Conservation (phyloP, 2,888 invertebrate genomes). For the Malthinus flaveolus region DNA sequence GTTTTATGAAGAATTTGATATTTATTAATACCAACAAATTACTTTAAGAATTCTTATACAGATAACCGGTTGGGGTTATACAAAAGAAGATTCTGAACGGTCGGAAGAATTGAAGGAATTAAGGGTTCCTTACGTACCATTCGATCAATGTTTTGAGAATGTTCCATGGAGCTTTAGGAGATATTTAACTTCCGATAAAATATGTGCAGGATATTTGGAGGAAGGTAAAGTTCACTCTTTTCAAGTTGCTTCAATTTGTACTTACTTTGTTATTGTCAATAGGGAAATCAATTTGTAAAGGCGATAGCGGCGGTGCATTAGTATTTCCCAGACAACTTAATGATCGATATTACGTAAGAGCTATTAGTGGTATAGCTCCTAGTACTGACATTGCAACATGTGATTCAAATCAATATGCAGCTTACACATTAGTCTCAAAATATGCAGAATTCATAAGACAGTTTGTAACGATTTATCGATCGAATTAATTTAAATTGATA, state of each 20-base stretch:
- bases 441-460: neutral
- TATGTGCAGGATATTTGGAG: neutral
- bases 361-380: neutral
- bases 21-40: no score
- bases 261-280: neutral
- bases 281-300: neutral
- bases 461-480: neutral
- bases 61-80: neutral
- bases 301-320: neutral
- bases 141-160: neutral
- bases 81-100: neutral
- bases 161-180: neutral
- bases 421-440: neutral
- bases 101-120: neutral
- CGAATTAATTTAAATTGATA: no score
- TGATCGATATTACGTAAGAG: neutral
- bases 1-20: conserved; percentile 4
- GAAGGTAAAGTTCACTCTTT: neutral
- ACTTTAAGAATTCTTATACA: neutral
- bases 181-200: neutral
- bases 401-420: neutral
- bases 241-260: neutral
- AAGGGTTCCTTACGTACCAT: neutral
- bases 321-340: neutral
- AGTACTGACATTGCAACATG: neutral